These are phyloP conservation scores for Chaitophorus viminalis DNA, from an alignment of 2,888 invertebrate species.

Conservation along the genomic window DNA sequence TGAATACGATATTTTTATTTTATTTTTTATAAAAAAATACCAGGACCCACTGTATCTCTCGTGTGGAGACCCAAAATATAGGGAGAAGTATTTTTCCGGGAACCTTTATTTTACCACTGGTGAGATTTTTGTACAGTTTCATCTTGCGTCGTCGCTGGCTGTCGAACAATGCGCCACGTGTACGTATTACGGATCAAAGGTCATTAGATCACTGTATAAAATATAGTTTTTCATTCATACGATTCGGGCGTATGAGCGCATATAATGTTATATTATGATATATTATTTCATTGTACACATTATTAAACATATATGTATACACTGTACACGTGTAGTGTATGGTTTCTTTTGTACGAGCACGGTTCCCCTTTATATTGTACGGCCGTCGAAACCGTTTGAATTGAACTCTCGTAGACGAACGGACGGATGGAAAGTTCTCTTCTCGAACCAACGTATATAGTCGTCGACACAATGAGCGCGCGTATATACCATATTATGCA, in stretches of 20 bases:
- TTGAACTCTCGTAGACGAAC: neutral
- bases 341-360: neutral
- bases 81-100: too few relatives aligned
- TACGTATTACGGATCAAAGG: neutral
- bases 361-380: neutral
- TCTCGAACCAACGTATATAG: neutral
- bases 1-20: too few relatives aligned
- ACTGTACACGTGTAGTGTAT: too few relatives aligned
- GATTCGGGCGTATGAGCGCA: neutral
- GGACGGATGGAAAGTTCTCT: conserved; percentile 13
- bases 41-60: too few relatives aligned
- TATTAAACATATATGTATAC: too few relatives aligned
- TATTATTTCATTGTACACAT: neutral
- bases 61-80: too few relatives aligned
- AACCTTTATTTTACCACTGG: too few relatives aligned
- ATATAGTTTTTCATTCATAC: neutral
- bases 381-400: conserved; percentile 7
- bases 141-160: neutral
- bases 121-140: too few relatives aligned
- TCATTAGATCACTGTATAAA: neutral
- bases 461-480: neutral
- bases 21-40: too few relatives aligned
- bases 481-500: neutral
- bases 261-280: neutral
- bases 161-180: neutral